phyloP scores from a whole-genome alignment of 2,113 vertebrate genomes.

The Colossoma macropomum region DNA sequence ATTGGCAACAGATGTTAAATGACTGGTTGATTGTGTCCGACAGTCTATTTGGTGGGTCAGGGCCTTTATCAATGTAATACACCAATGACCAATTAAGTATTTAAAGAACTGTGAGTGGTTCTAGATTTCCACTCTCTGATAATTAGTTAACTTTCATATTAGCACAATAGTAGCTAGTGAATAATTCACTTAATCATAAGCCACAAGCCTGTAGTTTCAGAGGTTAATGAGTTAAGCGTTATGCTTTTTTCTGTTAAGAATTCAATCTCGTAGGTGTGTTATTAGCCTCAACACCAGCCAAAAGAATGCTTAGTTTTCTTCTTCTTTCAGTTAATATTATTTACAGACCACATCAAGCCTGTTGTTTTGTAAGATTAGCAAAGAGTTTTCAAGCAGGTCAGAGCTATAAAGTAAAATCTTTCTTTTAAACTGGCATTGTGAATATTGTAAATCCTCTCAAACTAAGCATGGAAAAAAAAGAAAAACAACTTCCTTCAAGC shows the following conservation, averaged over 20 bases:
- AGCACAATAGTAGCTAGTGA: too few species aligned
- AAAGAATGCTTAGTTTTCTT: neutral
- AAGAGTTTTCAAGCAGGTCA: neutral
- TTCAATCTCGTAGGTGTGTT: too few species aligned
- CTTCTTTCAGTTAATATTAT: constrained; percentile 78
- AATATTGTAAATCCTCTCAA: constrained; percentile 24
- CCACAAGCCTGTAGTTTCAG: too few species aligned
- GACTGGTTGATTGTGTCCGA: too few species aligned
- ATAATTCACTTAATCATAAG: too few species aligned
- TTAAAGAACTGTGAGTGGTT: neutral
- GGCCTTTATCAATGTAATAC: neutral
- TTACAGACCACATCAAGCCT: constrained; percentile 33
- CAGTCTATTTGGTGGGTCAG: too few species aligned
- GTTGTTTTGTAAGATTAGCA: neutral
- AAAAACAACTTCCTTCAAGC: constrained; percentile 72
- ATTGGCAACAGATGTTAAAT: too few species aligned
- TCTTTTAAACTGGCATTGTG: constrained; percentile 19
- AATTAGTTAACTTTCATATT: too few species aligned
- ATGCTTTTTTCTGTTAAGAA: too few species aligned
- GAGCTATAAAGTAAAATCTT: neutral
- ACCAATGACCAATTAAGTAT: neutral
- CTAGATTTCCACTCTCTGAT: too few species aligned
- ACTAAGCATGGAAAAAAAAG: constrained; percentile 23
- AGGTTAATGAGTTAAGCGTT: too few species aligned
- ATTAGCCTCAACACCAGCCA: neutral